Evolutionary conservation across 2,113 vertebrate genomes (phyloP), one percentile per base, ranked within the genome.

Genomic region (Apodemus speciosus): DNA sequence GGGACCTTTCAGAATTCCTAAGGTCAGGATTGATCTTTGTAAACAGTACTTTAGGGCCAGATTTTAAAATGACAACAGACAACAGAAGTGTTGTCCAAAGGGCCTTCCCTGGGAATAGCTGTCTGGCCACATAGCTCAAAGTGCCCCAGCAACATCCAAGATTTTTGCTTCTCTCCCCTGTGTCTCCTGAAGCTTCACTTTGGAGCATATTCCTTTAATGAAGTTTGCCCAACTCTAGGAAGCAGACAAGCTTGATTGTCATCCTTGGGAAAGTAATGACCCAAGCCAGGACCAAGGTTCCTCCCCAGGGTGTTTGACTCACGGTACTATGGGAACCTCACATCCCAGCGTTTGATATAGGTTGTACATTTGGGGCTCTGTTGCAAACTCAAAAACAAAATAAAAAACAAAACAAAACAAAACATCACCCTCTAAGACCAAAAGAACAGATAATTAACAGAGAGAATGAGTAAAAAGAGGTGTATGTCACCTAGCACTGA

Each of bases 111-210:
- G 95, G 92, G 96, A 97, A 77, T 81, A 92, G 91, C 96, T 96
- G 95, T 97, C 93, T 96, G 96, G 95, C 96, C 97, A 95, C 96
- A 97, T 90, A 89, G 66, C 87, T 96, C 90, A 89, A 91, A 84
- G 85, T 68, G 92, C 79, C 75, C 64, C 90, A 92, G 64, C 85
- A 88, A 88, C 85, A 89, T 81, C 96, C 94, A 88, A 96, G 84
- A 89, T 35, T 90, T 95, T 94, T 90, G 81, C 94, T 96, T n/a
- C 90, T 5, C 88, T 87, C 94, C 89, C 90, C 46, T 20, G 3
- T 94, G 95, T 96, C 96, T 93, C 97, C 95, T 46, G 94, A 77
- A 94, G 93, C 95, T 97, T 93, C 94, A 35, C 83, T 96, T 93
- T 93, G 83, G 53, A 76, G 96, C 94, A 89, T 77, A 90, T 93